Evolutionary conservation across 2,797 vertebrate species (phyloP), one percentile per base, ranked within the genome.

Genomic region (Parauchenoglanis ngamensis): DNA sequence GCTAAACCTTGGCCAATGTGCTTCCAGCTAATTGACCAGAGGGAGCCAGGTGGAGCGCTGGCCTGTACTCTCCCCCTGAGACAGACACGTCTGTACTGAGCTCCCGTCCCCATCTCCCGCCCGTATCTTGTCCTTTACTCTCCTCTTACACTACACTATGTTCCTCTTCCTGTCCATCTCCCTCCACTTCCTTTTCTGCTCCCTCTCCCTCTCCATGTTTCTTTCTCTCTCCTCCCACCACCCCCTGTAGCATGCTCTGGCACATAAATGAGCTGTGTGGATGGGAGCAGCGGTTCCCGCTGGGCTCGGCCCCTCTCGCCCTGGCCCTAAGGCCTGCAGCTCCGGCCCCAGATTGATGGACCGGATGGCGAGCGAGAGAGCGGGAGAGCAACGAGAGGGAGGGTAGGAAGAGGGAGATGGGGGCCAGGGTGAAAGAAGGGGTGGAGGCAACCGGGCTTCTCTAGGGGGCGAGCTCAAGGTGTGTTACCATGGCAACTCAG

Each of bases 401-500:
- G 95, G 95, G 92, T 94, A 63, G 79, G 76, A 57, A 52, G 70
- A 88, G 6, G 21, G 88, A 93, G 94, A 94, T 90, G 91, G 83
- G 94, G 96, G 95, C 96, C 95, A 95, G 96, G 96, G 96, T 95
- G 82, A 81, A 87, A 70, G 91, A 61, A 77, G 84, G 90, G 92
- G 93, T 92, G 93, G 97, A 97, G 96, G 96, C 96, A 96, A 93
- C 83, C 75, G 94, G 94, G 92, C 92, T 94, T 95, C 97, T 97
- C 97, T 96, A 92, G 87, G 96, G 96, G 97, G 96, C 94, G 96
- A 91, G 95, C 96, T 95, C 94, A 97, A 98, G 98, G 98, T 98
- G 97, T 97, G 98, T 98, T 98, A 95, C 97, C 94, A 98, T 97
- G 95, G 96, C 94, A 96, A 99, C 97, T 86, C 92, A 90, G 96